Conservation (phyloP, 2,797 vertebrate species). For the Coranthus polyacanthus region DNA sequence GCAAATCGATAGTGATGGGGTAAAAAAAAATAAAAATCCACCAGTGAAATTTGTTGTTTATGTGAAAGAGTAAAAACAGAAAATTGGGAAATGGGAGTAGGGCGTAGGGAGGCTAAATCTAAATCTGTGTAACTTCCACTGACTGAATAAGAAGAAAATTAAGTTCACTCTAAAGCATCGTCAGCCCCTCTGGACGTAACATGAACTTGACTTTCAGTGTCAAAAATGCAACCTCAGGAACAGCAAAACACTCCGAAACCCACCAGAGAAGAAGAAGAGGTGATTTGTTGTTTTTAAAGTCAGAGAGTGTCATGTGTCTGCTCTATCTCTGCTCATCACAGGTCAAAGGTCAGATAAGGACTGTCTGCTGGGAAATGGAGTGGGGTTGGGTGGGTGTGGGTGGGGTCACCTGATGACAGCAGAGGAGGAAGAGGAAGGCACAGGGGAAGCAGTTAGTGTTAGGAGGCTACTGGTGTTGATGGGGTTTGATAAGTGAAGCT, state of each 20-base stretch:
- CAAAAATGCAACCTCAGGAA: too few species aligned
- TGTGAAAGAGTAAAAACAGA: too few species aligned
- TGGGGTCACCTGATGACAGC: constrained; percentile 66
- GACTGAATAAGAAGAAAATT: too few species aligned
- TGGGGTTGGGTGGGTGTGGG: not conserved
- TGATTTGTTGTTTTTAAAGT: constrained; percentile 71
- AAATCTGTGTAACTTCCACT: too few species aligned
- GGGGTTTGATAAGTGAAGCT: constrained; percentile 71
- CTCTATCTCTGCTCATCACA: constrained; percentile 70
- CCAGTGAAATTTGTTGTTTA: too few species aligned
- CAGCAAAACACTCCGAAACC: not conserved
- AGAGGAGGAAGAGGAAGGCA: constrained; percentile 69
- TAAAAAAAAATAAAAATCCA: too few species aligned
- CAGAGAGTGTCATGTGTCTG: constrained; percentile 63
- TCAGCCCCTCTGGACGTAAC: too few species aligned
- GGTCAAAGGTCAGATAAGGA: constrained; percentile 80
- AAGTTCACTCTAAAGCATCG: too few species aligned
- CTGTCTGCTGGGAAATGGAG: constrained; percentile 70
- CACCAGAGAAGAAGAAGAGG: constrained; percentile 21
- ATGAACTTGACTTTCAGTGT: too few species aligned
- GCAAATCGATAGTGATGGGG: too few species aligned
- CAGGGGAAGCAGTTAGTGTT: constrained; percentile 67
- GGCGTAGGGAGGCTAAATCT: too few species aligned
- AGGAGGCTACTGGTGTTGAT: constrained; percentile 76
- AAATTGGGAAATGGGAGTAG: too few species aligned